Conservation (phyloP, 2,888 invertebrate species). For the Saturnia japonica region DNA sequence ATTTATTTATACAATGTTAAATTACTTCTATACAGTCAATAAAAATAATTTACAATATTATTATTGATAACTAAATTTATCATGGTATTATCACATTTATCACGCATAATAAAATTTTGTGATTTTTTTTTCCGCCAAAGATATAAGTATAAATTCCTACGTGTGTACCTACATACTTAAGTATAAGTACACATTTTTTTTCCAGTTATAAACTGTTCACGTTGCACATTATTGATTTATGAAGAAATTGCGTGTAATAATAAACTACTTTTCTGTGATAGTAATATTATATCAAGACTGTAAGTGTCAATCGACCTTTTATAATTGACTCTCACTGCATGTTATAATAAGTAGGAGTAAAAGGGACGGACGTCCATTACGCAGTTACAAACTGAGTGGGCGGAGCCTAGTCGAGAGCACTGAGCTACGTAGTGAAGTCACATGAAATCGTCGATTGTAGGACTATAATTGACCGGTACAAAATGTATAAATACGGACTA, state of each 20-base stretch:
- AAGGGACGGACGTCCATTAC: conserved; percentile 57
- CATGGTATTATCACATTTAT: too few relatives aligned
- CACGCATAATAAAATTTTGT: too few relatives aligned
- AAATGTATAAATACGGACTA: not conserved
- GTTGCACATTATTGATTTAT: not conserved
- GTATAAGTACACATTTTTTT: too few relatives aligned
- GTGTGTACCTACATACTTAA: too few relatives aligned
- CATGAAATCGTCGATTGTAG: conserved; percentile 64
- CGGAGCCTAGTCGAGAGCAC: conserved; percentile 50
- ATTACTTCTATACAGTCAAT: too few relatives aligned
- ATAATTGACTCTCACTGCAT: not conserved
- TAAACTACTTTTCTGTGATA: not conserved
- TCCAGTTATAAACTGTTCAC: too few relatives aligned
- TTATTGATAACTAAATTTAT: too few relatives aligned
- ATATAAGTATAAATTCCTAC: too few relatives aligned
- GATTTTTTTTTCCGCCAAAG: too few relatives aligned
- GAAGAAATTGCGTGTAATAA: not conserved
- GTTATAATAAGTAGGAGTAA: conserved; percentile 37
- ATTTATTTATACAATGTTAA: too few relatives aligned
- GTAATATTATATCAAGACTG: not conserved
- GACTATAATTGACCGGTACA: conserved; percentile 46
- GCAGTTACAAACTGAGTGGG: conserved; percentile 53
- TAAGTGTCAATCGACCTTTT: not conserved
- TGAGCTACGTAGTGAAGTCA: conserved; percentile 60
- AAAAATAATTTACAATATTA: too few relatives aligned